Conservation (phyloP, 2,888 invertebrate species). For the Heliconius sara region DNA sequence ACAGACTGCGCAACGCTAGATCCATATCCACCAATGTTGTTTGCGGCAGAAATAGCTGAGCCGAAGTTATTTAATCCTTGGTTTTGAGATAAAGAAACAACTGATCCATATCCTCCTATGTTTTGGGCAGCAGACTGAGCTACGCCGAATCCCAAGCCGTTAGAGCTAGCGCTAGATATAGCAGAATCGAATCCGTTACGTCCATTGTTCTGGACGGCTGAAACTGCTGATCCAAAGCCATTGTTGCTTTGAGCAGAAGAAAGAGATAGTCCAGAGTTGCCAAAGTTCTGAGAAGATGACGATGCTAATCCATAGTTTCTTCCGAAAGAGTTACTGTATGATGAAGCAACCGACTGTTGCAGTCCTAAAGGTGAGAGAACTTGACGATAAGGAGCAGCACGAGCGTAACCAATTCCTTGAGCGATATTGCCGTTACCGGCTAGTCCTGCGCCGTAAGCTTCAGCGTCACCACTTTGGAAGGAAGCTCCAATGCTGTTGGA, state of each 20-base stretch:
- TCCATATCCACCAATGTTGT: conserved; percentile 60
- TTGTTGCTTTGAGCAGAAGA: conserved; percentile 63
- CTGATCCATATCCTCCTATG: conserved; percentile 55
- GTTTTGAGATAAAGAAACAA: conserved; percentile 59
- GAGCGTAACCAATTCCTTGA: conserved; percentile 67
- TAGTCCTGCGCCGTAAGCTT: conserved; percentile 67
- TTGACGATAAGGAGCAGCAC: conserved; percentile 55
- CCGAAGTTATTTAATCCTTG: conserved; percentile 55
- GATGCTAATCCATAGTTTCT: conserved; percentile 51
- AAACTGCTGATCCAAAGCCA: conserved; percentile 57
- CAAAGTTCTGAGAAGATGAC: conserved; percentile 56
- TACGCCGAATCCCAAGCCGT: conserved; percentile 58
- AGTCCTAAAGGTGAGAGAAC: conserved; percentile 30
- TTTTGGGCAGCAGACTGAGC: conserved; percentile 62
- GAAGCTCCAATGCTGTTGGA: conserved; percentile 68
- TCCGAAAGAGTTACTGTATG: conserved; percentile 38
- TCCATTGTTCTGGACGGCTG: conserved; percentile 55
- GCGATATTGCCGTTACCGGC: conserved; percentile 59
- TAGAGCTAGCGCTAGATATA: conserved; percentile 50
- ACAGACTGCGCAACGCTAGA: conserved; percentile 66
- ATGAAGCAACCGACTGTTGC: conserved; percentile 39
- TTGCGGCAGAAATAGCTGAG: conserved; percentile 64
- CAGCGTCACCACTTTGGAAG: conserved; percentile 66
- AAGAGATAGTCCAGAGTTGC: conserved; percentile 60
- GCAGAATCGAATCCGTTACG: conserved; percentile 49